These are phyloP conservation scores for Alouatta palliata DNA, from an alignment of 2,113 vertebrate species.

Conservation along the genomic window DNA sequence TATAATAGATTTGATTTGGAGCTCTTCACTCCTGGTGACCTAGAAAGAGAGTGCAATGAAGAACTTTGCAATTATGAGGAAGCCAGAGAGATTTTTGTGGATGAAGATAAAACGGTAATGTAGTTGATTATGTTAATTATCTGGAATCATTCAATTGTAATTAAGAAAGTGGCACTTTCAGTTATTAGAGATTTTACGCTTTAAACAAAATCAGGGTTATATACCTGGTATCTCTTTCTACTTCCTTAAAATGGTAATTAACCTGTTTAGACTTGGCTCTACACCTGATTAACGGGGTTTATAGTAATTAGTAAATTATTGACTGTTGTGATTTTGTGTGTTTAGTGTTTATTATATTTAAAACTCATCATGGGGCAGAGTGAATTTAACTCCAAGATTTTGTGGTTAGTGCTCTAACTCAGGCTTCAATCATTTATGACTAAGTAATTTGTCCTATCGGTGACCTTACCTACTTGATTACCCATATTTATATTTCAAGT, in stretches of 20 bases:
- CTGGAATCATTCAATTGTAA: slow-evolving; percentile 9
- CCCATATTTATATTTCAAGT: background rate
- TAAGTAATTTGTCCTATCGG: background rate
- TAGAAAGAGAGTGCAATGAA: slow-evolving; percentile 96
- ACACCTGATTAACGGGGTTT: background rate
- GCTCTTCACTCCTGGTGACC: slow-evolving; percentile 90
- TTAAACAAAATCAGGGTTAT: slow-evolving; percentile 43
- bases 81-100: slow-evolving; percentile 94
- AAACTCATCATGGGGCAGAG: background rate
- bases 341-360: slow-evolving; percentile 34
- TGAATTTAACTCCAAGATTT: slow-evolving; percentile 10
- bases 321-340: slow-evolving; percentile 19
- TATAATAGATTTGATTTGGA: slow-evolving; percentile 97
- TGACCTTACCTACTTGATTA: background rate
- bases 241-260: slow-evolving; percentile 52
- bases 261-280: slow-evolving; percentile 28
- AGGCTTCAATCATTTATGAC: background rate
- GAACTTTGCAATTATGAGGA: slow-evolving; percentile 96
- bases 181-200: background rate
- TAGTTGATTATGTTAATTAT: background rate
- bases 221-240: slow-evolving; percentile 24
- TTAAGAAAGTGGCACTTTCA: slow-evolving; percentile 36
- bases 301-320: slow-evolving; percentile 40
- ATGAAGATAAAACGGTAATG: slow-evolving; percentile 89
- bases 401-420: background rate